These are phyloP conservation scores for Sarcophaga rosellei DNA, from an alignment of 2,888 invertebrate species.

Conservation along the genomic window DNA sequence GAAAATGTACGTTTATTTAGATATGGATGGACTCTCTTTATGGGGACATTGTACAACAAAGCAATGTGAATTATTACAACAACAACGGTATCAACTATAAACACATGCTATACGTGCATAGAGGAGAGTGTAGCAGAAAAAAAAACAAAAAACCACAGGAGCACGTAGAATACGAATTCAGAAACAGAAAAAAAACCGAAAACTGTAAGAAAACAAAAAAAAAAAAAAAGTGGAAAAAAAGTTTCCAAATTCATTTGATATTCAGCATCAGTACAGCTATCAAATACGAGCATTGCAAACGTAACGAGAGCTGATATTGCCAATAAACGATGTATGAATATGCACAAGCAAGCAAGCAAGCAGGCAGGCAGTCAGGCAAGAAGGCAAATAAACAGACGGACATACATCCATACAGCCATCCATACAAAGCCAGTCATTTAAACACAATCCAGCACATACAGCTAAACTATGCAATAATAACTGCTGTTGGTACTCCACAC, in stretches of 20 bases:
- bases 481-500: slow-evolving; percentile 40
- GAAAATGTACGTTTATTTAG: slow-evolving; percentile 8
- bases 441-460: slow-evolving; percentile 41
- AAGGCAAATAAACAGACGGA: slow-evolving; percentile 12
- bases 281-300: slow-evolving; percentile 68
- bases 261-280: slow-evolving; percentile 67
- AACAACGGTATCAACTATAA: slow-evolving; percentile 20
- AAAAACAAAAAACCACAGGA: slow-evolving; percentile 62
- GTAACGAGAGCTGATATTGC: slow-evolving; percentile 67
- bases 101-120: slow-evolving; percentile 59
- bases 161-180: slow-evolving; percentile 67
- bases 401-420: slow-evolving; percentile 57
- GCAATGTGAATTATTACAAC: slow-evolving; percentile 46
- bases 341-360: slow-evolving; percentile 36
- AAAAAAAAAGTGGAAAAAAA: not conserved
- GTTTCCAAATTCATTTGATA: slow-evolving; percentile 63
- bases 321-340: slow-evolving; percentile 66
- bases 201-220: slow-evolving; percentile 4
- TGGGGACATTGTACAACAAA: slow-evolving; percentile 40
- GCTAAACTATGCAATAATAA: slow-evolving; percentile 65
- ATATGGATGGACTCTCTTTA: slow-evolving; percentile 35
- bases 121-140: slow-evolving; percentile 51
- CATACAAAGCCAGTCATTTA: slow-evolving; percentile 51
- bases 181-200: slow-evolving; percentile 45
- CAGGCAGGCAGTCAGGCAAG: slow-evolving; percentile 34